Evolutionary conservation across 2,113 vertebrate genomes (phyloP).

Genomic region (Stomatorhinus ivindoensis): DNA sequence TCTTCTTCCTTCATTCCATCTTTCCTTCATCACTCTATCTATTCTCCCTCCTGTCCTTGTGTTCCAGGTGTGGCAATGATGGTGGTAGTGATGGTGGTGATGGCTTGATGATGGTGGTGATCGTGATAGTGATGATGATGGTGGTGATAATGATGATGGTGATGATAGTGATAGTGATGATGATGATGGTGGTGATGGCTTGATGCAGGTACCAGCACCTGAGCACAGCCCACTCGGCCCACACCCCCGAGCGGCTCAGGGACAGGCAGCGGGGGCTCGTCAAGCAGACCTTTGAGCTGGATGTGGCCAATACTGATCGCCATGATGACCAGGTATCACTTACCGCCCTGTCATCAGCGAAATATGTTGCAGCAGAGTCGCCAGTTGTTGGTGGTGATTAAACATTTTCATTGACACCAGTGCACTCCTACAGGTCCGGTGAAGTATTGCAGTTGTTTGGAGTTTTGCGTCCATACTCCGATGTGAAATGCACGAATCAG

Average conservation of each 20-base stretch:
- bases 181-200: not conserved
- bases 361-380: not conserved
- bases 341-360: not conserved
- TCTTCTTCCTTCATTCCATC: not conserved
- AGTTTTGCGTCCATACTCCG: not conserved
- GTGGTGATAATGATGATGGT: not conserved
- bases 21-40: not conserved
- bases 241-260: conserved; percentile 67
- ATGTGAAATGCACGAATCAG: not conserved
- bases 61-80: no score
- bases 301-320: conserved; percentile 59
- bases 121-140: not conserved
- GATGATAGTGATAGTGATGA: not conserved
- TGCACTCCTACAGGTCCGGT: not conserved
- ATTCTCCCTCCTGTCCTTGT: not conserved
- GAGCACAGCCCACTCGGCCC: conserved; percentile 63
- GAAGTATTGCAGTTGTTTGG: not conserved
- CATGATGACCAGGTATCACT: conserved; percentile 68
- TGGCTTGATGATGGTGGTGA: not conserved
- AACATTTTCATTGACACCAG: not conserved
- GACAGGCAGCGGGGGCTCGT: conserved; percentile 71
- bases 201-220: conserved; percentile 66
- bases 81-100: not conserved
- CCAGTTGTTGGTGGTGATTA: not conserved
- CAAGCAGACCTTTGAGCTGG: conserved; percentile 79